These are phyloP conservation scores for Phodopus roborovskii DNA, from an alignment of 2,113 vertebrate species.

Conservation along the genomic window DNA sequence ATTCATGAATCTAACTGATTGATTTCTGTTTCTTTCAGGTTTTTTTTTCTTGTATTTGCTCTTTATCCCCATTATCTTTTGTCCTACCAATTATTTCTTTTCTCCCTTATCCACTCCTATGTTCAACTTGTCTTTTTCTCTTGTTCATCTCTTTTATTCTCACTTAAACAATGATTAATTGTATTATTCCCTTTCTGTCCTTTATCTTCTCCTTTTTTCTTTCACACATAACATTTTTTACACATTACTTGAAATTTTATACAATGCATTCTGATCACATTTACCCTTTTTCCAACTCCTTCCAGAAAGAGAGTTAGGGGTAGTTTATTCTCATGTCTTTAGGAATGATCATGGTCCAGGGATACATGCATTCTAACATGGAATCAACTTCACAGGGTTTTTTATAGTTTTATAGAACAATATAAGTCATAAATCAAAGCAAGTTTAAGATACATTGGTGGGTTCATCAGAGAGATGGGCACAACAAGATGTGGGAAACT, in stretches of 20 bases:
- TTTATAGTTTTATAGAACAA: no score
- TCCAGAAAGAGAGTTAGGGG: not conserved
- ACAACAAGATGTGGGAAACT: no score
- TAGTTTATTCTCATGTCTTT: no score
- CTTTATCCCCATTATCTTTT: not conserved
- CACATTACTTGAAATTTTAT: not conserved
- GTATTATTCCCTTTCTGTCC: not conserved
- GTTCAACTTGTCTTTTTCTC: not conserved
- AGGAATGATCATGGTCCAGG: no score
- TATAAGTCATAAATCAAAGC: no score
- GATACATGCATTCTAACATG: no score
- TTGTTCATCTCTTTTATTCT: not conserved
- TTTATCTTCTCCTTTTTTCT: not conserved
- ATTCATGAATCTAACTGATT: not conserved
- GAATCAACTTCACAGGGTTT: no score
- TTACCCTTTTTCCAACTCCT: not conserved
- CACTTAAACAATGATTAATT: not conserved
- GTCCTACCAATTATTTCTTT: not conserved
- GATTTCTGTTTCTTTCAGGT: not conserved
- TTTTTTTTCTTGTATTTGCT: not conserved
- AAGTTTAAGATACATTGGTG: no score
- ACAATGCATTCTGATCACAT: not conserved
- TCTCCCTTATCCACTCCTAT: not conserved
- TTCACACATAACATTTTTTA: not conserved
- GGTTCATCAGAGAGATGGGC: no score